These are phyloP conservation scores for Rhyacichthys aspro DNA, from an alignment of 2,797 vertebrate species.

Conservation along the genomic window DNA sequence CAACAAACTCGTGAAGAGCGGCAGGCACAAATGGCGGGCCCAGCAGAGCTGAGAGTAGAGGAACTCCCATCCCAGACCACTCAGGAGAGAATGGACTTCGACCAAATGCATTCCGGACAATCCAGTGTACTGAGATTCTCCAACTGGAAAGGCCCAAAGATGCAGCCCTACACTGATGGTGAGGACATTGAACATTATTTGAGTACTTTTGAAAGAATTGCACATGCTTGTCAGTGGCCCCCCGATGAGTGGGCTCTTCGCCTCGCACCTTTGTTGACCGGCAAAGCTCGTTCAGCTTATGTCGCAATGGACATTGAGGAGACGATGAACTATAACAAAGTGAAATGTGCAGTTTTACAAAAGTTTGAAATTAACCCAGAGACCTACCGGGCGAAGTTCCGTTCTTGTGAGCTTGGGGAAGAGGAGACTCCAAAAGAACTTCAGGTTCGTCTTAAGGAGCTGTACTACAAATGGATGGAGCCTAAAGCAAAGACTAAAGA, in stretches of 20 bases:
- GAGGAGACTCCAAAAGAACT: not conserved
- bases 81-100: too few species aligned
- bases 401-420: not conserved
- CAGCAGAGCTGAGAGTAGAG: not conserved
- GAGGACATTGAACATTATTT: not conserved
- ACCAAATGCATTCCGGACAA: too few species aligned
- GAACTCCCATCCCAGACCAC: too few species aligned
- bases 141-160: too few species aligned
- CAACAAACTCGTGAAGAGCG: too few species aligned
- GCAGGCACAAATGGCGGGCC: not conserved
- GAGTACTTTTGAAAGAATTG: not conserved
- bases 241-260: slow-evolving; percentile 1
- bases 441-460: not conserved
- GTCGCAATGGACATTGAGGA: slow-evolving; percentile 7
- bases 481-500: not conserved
- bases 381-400: slow-evolving; percentile 1
- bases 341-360: slow-evolving; percentile 13
- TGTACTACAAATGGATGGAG: not conserved
- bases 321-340: slow-evolving; percentile 6
- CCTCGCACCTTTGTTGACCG: not conserved
- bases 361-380: slow-evolving; percentile 9
- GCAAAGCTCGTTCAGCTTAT: slow-evolving; percentile 1
- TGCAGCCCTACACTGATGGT: too few species aligned
- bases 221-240: too few species aligned
- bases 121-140: too few species aligned